These are phyloP conservation scores for Steinernema feltiae DNA, from an alignment of 1,140 invertebrate species.

Conservation along the genomic window DNA sequence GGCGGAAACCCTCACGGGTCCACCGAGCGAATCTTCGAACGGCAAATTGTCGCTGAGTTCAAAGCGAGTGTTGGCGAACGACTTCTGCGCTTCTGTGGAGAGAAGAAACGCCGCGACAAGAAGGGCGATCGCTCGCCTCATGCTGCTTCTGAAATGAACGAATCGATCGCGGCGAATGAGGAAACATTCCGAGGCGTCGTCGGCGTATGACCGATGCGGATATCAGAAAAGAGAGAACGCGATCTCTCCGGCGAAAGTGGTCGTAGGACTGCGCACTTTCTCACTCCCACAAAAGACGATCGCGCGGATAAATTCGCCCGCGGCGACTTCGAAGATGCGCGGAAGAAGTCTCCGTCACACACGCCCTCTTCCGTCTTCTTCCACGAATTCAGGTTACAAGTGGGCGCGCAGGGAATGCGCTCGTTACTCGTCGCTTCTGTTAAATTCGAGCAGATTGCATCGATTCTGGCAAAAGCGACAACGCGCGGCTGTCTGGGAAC, in stretches of 20 bases:
- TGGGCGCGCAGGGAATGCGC: not conserved
- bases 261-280: not conserved
- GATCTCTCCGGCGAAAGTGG: not conserved
- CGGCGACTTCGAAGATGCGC: conserved; percentile 6
- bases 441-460: not conserved
- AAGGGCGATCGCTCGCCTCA: not conserved
- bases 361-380: not conserved
- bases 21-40: not conserved
- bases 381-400: not conserved
- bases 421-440: not conserved
- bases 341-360: not conserved
- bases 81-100: not conserved
- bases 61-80: not conserved
- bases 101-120: not conserved
- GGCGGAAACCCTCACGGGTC: not conserved
- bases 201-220: not conserved
- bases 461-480: not conserved
- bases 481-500: no score
- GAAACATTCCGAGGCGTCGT: not conserved
- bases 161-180: not conserved
- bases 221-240: not conserved
- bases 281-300: conserved; percentile 5
- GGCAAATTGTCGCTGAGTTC: not conserved
- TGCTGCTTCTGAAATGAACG: not conserved
- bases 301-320: not conserved